Conservation (phyloP, 2,113 vertebrate genomes). For the Conger conger region DNA sequence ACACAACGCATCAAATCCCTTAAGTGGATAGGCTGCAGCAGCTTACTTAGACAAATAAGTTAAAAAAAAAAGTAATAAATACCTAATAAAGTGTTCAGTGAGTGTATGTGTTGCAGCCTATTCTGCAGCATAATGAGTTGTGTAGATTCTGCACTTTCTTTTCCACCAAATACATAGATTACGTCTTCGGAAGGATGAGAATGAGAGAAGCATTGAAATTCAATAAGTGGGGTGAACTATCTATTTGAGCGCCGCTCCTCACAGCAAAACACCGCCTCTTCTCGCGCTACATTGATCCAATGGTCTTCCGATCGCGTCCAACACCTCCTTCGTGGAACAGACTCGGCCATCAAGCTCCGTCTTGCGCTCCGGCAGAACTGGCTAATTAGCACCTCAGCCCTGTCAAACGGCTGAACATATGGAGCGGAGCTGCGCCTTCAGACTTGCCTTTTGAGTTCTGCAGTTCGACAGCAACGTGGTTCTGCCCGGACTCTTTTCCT, state of each 20-base stretch:
- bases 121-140: no score
- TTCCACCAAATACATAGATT: no score
- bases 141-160: no score
- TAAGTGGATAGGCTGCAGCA: no score
- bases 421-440: neutral
- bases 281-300: neutral
- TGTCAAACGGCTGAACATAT: slow-evolving; percentile 11
- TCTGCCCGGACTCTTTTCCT: neutral
- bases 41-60: no score
- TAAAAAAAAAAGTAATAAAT: no score
- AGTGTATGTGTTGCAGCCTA: neutral
- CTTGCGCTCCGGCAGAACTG: neutral
- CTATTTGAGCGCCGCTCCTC: neutral
- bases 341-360: slow-evolving; percentile 12
- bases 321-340: neutral
- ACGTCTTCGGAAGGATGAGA: no score
- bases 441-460: slow-evolving; percentile 17
- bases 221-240: neutral
- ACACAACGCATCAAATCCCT: no score
- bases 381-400: slow-evolving; percentile 22
- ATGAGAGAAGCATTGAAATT: neutral
- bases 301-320: neutral
- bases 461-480: neutral
- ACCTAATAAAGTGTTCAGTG: no score
- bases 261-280: neutral